Base-by-base conservation (phyloP, 2,797 vertebrate species). In the Amazonetta brasiliensis region DNA sequence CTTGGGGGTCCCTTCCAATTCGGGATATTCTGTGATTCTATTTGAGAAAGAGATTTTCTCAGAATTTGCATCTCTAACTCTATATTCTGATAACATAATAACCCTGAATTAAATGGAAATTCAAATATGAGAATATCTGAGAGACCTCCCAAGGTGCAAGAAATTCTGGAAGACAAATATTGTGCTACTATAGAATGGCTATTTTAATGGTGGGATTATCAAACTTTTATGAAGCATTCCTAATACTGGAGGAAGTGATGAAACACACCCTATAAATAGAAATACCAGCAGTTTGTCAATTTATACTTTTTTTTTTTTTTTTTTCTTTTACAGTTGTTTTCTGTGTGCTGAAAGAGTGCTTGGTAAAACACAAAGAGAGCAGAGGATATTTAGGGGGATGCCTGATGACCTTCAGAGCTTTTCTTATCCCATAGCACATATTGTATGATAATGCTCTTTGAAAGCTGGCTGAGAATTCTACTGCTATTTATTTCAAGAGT, bases 201-300 rank as follows among this genome's bases (percentile, higher is more conserved):
- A 18, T 72, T 76, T 87, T 71, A 52, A 28, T 41, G 21, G 8
- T 44, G 8, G 1, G 11, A 58, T 66, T 50, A 17, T 60, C 48
- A 37, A 86, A 37, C 10, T 69, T 35, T 3, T 48, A 23, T 35
- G 41, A 60, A 60, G 43, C 2, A 60, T 68, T 74, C 8, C 28
- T 56, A 58, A 63, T 39, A 21, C 13, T 76, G 30, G 16, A 54
- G 21, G 14, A 73, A 90, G 30, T 80, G 6, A 55, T n/a, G 41
- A 67, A 93, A 39, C 2, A 6, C 3, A 22, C 16, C 68, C 16
- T 71, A 58, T 48, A 72, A 84, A 50, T 66, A 63, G 4, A 77
- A 72, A 1, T 50, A 9, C 6, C 37, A 62, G 13, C 11, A 1
- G 0, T 44, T 31, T 64, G 19, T 2, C 0, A 67, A 8, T 54